Percentiles rank a stretch among this genome's conserved stretches.
phyloP scores from a whole-genome alignment of 2,888 invertebrate genomes.

The Pherbina coryleti region DNA sequence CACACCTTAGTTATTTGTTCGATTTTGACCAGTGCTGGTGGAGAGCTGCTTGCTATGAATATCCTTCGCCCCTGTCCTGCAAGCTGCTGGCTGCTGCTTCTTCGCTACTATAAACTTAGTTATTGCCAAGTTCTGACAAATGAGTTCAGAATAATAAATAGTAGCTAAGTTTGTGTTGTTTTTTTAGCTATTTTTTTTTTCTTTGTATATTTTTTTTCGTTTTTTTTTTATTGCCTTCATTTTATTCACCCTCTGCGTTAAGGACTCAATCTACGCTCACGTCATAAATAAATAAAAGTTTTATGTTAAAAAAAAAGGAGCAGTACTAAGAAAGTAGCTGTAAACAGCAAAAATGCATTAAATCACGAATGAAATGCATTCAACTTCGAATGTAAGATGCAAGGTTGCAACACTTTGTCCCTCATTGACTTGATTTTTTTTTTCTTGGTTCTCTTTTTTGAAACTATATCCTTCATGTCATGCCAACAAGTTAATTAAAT shows the following conservation, averaged over 20 bases:
- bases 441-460: too few relatives aligned
- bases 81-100: background rate
- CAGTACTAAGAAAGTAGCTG: background rate
- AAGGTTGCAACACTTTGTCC: too few relatives aligned
- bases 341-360: constrained; percentile 7
- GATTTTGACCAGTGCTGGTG: too few relatives aligned
- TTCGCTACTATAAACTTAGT: background rate
- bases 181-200: background rate
- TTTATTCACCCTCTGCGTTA: background rate
- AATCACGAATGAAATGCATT: constrained; percentile 13
- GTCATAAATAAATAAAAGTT: constrained; percentile 35
- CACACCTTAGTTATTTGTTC: too few relatives aligned
- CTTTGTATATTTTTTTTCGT: background rate
- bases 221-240: background rate
- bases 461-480: too few relatives aligned
- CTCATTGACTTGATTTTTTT: too few relatives aligned
- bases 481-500: too few relatives aligned
- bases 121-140: constrained; percentile 26
- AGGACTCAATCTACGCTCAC: constrained; percentile 24
- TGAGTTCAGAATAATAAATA: constrained; percentile 27
- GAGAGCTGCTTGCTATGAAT: background rate
- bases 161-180: background rate
- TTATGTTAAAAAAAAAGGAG: background rate
- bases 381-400: background rate
- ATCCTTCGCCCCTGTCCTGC: constrained; percentile 1